Base-by-base conservation (phyloP, 2,888 invertebrate species). In the Chrysomela aeneicollis region DNA sequence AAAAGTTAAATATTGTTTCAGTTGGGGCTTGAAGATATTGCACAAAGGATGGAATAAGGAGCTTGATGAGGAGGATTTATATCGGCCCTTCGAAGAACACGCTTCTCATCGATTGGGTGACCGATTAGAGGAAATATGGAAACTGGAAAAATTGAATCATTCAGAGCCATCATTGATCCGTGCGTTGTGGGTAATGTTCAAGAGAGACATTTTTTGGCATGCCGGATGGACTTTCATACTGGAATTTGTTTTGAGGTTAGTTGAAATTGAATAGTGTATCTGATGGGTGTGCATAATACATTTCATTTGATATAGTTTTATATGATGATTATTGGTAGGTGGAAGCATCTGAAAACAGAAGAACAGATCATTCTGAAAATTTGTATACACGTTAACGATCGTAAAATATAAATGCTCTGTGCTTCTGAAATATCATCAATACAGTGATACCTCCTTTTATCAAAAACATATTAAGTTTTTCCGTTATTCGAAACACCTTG, bases 1-100 rank as follows among this genome's bases (percentile, higher is more conserved):
- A 18, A 19, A 37, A 35, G 1, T 17, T 58, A 2, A 17, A 51
- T 51, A 18, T 66, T 63, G n/a, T 71, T 75, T 59, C 74, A 86
- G 86, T 77, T 87, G 86, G 86, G 80, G 85, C 5, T 77, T 85
- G 54, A 84, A 84, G 10, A 74, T 85, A 32, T 85, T 87, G 72
- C 76, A 80, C 46, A 82, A 84, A 73, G 87, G 87, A 4, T 80
- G 79, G 69, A 82, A 78, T 62, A 81, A 82, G 63, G 85, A 86
- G 64, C 77, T 87, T 52, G 82, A 82, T 63, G 82, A 84, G 61
- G 80, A 82, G 42, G 87, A 87, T 74, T 77, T 87, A 9, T 85
- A 83, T 70, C 80, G 82, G 70, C 82, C 84, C 9, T 78, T 86
- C 17, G 77, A 79, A 61, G 82, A 82, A 60, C 86, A 86, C 72